A percentile compares a stretch with the other conserved stretches of the same genome.
Conservation (phyloP, 2,888 invertebrate species). For the Philereme transversata region DNA sequence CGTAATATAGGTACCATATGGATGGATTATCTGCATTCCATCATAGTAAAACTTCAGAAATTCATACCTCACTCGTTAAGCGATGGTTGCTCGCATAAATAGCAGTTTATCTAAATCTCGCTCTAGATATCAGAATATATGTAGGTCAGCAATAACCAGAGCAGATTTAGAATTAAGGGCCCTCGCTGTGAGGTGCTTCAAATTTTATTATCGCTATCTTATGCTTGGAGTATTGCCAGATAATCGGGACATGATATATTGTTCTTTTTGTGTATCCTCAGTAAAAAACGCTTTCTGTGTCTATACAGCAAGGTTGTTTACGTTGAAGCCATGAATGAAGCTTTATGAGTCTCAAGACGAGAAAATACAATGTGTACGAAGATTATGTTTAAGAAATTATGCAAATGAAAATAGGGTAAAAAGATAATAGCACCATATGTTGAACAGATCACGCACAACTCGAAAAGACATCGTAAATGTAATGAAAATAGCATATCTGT, state of each 20-base stretch:
- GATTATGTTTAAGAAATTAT: constrained; percentile 12
- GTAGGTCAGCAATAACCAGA: constrained; percentile 59
- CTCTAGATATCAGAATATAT: constrained; percentile 47
- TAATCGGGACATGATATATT: constrained; percentile 38
- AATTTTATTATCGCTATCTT: constrained; percentile 50
- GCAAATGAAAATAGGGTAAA: constrained; percentile 22
- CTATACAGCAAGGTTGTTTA: constrained; percentile 21
- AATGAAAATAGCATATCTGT: constrained; percentile 49
- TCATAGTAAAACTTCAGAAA: constrained; percentile 16
- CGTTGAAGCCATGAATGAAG: constrained; percentile 38
- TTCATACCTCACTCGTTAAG: constrained; percentile 31
- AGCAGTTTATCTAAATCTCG: constrained; percentile 35
- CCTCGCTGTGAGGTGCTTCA: constrained; percentile 50
- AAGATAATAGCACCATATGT: constrained; percentile 28
- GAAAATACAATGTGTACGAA: constrained; percentile 22
- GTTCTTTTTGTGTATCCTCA: constrained; percentile 33
- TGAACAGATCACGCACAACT: constrained; percentile 28
- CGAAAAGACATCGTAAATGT: constrained; percentile 45
- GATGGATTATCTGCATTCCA: constrained; percentile 26
- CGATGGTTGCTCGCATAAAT: constrained; percentile 26
- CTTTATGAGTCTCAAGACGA: constrained; percentile 16
- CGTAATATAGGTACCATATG: constrained; percentile 46
- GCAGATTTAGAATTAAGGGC: constrained; percentile 61
- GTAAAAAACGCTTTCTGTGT: constrained; percentile 29
- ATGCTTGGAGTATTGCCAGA: constrained; percentile 55